phyloP scores from a whole-genome alignment of 2,113 vertebrate genomes.

The Sarotherodon lohbergeri region DNA sequence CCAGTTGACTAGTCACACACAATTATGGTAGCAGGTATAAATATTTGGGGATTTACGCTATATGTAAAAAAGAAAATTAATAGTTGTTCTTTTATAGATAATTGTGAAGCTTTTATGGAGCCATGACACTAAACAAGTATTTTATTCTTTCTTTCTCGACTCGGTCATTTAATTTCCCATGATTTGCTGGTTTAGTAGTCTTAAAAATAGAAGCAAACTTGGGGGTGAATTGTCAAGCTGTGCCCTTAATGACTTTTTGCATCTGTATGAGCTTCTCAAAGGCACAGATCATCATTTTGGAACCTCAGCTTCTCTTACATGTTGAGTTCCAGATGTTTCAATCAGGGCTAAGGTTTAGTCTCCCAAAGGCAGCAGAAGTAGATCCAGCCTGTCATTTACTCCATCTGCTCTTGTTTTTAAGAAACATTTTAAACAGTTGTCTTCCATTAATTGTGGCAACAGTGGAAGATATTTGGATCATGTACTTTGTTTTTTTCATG shows the following conservation, averaged over 20 bases:
- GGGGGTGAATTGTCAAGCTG: neutral
- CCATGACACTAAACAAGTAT: neutral
- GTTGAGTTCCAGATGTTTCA: neutral
- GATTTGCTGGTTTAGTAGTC: neutral
- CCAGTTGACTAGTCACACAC: fast-evolving
- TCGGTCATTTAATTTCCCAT: neutral
- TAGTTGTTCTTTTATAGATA: neutral
- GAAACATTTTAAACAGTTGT: neutral
- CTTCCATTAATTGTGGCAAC: neutral
- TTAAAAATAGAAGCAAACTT: neutral
- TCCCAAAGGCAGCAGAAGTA: neutral
- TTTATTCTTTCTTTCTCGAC: neutral
- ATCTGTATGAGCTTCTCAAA: neutral
- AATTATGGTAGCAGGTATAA: neutral
- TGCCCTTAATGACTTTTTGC: neutral
- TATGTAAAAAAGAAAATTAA: neutral
- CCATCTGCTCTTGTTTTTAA: neutral
- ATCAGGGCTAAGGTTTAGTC: neutral
- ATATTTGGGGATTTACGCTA: neutral
- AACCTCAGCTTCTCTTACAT: neutral
- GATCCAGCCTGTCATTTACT: neutral
- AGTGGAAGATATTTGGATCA: neutral
- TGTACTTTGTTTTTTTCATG: neutral
- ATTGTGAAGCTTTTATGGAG: neutral
- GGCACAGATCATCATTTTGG: neutral